Evolutionary conservation across 2,888 invertebrate species (phyloP).

Genomic region (Lottia scabra): DNA sequence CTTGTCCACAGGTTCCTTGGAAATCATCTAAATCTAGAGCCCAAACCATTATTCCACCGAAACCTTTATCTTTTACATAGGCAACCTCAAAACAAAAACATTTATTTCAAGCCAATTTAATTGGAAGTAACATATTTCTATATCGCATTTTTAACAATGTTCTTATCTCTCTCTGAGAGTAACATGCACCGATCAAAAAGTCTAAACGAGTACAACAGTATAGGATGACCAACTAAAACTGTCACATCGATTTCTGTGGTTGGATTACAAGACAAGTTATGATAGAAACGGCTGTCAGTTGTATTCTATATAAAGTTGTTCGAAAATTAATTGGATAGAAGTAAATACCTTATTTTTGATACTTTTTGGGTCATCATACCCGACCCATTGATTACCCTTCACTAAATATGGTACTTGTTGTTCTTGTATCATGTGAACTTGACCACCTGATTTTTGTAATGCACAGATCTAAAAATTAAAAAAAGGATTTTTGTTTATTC

Average conservation of each 20-base stretch:
- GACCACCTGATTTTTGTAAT: conserved; percentile 34
- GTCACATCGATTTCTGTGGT: no score
- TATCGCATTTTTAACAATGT: no score
- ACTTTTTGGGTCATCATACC: conserved; percentile 54
- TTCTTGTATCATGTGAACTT: conserved; percentile 66
- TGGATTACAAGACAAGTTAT: no score
- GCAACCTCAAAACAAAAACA: conserved; percentile 24
- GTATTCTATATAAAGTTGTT: no score
- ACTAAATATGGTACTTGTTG: conserved; percentile 75
- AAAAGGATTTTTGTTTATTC: neutral
- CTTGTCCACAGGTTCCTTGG: conserved; percentile 34
- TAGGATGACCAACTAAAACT: no score
- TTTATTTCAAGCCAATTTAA: neutral
- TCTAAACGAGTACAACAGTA: no score
- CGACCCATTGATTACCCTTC: conserved; percentile 49
- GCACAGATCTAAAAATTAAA: conserved; percentile 42
- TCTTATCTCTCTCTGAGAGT: no score
- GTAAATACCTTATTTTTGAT: conserved; percentile 46
- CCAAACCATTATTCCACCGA: conserved; percentile 40
- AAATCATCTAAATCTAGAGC: conserved; percentile 40
- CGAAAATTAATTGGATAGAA: no score
- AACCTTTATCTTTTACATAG: conserved; percentile 40
- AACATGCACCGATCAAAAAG: no score
- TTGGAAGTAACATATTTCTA: no score
- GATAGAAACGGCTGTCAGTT: no score